Conservation (phyloP, 2,113 vertebrate species). For the Bathybates hornii region DNA sequence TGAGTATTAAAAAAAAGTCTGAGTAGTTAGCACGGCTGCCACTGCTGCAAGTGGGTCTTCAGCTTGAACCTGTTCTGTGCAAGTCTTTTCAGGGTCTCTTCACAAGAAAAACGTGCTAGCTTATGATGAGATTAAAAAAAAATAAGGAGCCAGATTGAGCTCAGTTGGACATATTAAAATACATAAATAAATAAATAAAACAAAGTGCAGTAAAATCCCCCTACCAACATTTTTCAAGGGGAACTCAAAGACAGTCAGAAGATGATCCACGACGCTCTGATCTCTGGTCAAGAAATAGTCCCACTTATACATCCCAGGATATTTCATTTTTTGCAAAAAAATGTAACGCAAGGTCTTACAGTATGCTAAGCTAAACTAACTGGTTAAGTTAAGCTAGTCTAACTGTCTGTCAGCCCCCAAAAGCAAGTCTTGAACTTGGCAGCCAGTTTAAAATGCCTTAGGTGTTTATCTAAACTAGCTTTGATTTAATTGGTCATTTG, state of each 20-base stretch:
- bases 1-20: background rate
- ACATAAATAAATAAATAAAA: background rate
- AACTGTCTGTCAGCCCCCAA: background rate
- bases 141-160: background rate
- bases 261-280: background rate
- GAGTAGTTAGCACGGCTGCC: background rate
- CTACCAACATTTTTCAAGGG: background rate
- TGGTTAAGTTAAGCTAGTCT: background rate
- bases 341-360: background rate
- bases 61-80: background rate
- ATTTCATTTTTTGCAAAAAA: background rate
- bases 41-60: background rate
- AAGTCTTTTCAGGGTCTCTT: background rate
- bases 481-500: background rate
- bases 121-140: background rate
- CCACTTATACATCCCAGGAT: background rate
- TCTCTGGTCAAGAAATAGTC: background rate
- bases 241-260: background rate
- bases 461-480: background rate
- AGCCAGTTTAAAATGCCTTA: background rate
- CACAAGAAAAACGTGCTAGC: background rate
- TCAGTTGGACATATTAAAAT: background rate
- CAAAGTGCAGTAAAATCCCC: background rate
- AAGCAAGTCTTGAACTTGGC: background rate
- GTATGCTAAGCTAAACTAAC: background rate